These are phyloP conservation scores for Alcis repandata DNA, from an alignment of 2,888 invertebrate species.

Conservation along the genomic window DNA sequence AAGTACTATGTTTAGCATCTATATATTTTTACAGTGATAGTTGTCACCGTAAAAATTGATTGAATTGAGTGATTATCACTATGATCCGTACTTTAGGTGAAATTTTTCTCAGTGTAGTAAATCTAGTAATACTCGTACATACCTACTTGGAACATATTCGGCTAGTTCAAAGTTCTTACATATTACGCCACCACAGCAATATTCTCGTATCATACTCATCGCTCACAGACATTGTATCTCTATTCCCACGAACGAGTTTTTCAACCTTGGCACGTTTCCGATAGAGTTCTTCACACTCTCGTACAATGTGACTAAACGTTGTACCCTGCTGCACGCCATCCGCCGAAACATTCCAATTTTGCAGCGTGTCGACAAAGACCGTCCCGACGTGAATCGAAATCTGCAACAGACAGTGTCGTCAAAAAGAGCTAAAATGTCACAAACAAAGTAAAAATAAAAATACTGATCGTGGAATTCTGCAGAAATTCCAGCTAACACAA, in stretches of 20 bases:
- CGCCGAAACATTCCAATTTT: constrained; percentile 29
- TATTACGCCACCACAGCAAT: too few relatives aligned
- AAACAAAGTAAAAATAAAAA: not conserved
- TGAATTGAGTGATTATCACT: too few relatives aligned
- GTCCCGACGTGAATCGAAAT: constrained; percentile 16
- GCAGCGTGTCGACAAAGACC: constrained; percentile 17
- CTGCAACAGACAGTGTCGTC: not conserved
- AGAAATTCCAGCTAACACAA: not conserved
- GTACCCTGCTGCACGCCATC: not conserved
- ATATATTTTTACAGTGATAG: too few relatives aligned
- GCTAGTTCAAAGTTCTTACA: too few relatives aligned
- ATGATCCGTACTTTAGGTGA: too few relatives aligned
- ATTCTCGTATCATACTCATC: too few relatives aligned
- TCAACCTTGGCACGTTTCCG: constrained; percentile 8
- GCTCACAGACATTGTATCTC: not conserved
- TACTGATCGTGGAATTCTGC: not conserved
- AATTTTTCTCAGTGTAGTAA: too few relatives aligned
- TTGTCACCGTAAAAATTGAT: too few relatives aligned
- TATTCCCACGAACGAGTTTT: not conserved
- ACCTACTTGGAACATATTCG: too few relatives aligned
- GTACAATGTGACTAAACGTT: constrained; percentile 15
- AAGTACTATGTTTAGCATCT: too few relatives aligned
- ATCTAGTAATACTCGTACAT: too few relatives aligned
- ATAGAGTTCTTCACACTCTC: constrained; percentile 6
- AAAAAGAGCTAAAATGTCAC: not conserved